These are phyloP conservation scores for Hirudinaria manillensis DNA, from an alignment of 2,888 invertebrate species.

Conservation along the genomic window DNA sequence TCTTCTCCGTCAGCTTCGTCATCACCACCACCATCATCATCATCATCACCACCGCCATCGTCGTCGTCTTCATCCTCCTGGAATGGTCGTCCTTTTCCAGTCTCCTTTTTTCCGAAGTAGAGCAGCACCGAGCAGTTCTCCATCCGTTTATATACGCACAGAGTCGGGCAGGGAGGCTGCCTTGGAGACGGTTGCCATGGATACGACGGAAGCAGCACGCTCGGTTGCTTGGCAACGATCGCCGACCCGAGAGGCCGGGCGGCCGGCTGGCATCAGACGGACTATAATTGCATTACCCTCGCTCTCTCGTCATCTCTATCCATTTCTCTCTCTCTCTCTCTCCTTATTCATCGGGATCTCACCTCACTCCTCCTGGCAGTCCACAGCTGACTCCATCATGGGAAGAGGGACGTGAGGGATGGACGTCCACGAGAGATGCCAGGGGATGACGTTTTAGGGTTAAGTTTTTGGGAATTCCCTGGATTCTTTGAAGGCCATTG, in stretches of 20 bases:
- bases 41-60: not conserved
- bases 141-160: not conserved
- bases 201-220: conserved; percentile 14
- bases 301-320: not conserved
- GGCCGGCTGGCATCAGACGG: too few species aligned
- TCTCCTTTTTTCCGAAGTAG: not conserved
- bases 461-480: too few species aligned
- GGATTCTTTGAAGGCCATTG: too few species aligned
- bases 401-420: not conserved
- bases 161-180: not conserved
- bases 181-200: not conserved
- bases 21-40: too few species aligned
- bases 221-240: conserved; percentile 14
- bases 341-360: not conserved
- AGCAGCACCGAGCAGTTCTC: not conserved
- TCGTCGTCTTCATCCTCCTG: not conserved
- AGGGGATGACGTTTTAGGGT: too few species aligned
- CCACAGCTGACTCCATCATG: not conserved
- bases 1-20: too few species aligned
- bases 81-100: not conserved
- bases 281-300: not conserved
- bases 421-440: not conserved
- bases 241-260: not conserved
- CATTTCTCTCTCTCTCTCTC: conserved; percentile 1
- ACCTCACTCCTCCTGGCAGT: not conserved